These are phyloP conservation scores for Rhopalosiphum nymphaeae DNA, from an alignment of 2,888 invertebrate species.

Conservation along the genomic window DNA sequence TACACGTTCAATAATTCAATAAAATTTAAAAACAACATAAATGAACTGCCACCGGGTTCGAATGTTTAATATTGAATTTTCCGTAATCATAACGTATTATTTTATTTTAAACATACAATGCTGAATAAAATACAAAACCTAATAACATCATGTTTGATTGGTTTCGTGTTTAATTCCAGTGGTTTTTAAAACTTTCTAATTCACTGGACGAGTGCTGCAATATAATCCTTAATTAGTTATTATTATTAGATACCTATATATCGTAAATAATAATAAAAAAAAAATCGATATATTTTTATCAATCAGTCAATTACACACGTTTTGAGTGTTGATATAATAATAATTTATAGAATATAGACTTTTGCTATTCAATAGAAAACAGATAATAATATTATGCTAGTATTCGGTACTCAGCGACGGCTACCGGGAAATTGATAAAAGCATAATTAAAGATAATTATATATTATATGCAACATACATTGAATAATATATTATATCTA, in stretches of 20 bases:
- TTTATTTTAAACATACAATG: background rate
- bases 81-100: background rate
- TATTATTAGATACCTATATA: background rate
- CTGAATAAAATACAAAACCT: background rate
- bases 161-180: background rate
- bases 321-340: background rate
- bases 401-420: background rate
- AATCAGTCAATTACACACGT: background rate
- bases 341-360: background rate
- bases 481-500: background rate
- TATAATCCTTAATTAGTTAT: background rate
- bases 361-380: background rate
- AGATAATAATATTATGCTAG: background rate
- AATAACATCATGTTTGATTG: background rate
- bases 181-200: constrained; percentile 3
- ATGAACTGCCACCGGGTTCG: background rate
- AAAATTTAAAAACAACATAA: background rate
- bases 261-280: background rate
- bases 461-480: background rate
- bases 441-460: constrained; percentile 4
- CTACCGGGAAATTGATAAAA: constrained; percentile 1
- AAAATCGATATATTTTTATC: background rate
- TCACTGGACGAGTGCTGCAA: background rate
- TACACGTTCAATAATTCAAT: background rate
- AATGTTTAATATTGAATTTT: background rate